A percentile compares a stretch with the other conserved stretches of the same genome.
These are phyloP conservation scores for Montipora capricornis DNA, from an alignment of 64 coral and sea anemone species.

Conservation along the genomic window DNA sequence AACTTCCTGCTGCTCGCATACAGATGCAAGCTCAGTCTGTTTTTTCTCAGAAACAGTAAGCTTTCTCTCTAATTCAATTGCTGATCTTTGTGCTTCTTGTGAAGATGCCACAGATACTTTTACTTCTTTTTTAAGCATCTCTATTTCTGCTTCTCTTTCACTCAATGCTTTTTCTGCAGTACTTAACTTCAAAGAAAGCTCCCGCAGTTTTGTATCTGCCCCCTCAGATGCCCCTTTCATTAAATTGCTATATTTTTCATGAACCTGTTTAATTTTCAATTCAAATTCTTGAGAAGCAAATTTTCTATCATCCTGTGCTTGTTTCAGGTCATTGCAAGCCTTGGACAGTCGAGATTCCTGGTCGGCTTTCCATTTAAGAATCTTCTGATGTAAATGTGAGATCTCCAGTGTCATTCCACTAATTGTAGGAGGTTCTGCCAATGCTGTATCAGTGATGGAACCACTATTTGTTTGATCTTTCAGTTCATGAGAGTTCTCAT, in stretches of 20 bases:
- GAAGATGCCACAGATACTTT: constrained; percentile 59
- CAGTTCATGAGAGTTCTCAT: constrained; percentile 39
- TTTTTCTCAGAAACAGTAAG: constrained; percentile 59
- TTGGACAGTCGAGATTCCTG: constrained; percentile 46
- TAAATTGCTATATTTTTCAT: constrained; percentile 79
- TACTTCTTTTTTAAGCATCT: constrained; percentile 64
- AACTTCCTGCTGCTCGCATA: constrained; percentile 56
- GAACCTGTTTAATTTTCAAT: constrained; percentile 82
- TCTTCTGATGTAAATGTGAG: constrained; percentile 80
- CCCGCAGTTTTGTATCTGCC: constrained; percentile 59
- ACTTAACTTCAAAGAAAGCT: constrained; percentile 62
- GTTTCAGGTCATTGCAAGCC: constrained; percentile 41
- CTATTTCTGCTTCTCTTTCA: constrained; percentile 84
- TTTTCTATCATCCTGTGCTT: constrained; percentile 83
- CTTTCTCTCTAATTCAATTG: constrained; percentile 83
- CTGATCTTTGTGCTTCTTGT: constrained; percentile 74
- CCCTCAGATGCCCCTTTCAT: constrained; percentile 64
- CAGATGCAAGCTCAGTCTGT: constrained; percentile 57
- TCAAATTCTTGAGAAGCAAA: constrained; percentile 83
- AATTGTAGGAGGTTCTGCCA: constrained; percentile 61
- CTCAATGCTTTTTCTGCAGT: constrained; percentile 67
- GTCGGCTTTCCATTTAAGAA: constrained; percentile 83
- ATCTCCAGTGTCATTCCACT: constrained; percentile 83
- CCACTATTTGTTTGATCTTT: constrained; percentile 9
- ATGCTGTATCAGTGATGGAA: constrained; percentile 59